Percentiles rank a stretch among this genome's conserved stretches.
Evolutionary conservation across 2,113 vertebrate species (phyloP).

Genomic region (Tyrannus savana): DNA sequence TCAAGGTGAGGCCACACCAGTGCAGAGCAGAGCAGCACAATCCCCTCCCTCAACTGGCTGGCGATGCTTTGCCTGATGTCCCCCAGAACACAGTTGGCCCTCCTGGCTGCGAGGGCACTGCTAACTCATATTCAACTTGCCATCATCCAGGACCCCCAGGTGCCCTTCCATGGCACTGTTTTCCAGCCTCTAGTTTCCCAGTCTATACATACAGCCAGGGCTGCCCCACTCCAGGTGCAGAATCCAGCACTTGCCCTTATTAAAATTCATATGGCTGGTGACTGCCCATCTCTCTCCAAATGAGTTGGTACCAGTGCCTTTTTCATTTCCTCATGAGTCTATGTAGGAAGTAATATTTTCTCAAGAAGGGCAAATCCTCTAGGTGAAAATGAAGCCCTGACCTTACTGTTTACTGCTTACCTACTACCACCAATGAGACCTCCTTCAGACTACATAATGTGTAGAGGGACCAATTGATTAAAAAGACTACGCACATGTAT

Average conservation of each 20-base stretch:
- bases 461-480: background rate
- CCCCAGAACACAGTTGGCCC: background rate
- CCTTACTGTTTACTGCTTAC: background rate
- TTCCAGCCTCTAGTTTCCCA: background rate
- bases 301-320: background rate
- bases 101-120: background rate
- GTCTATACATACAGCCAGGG: background rate
- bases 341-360: background rate
- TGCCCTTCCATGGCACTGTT: accelerated
- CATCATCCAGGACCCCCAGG: accelerated
- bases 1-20: accelerated
- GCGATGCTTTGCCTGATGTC: accelerated
- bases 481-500: background rate
- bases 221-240: background rate
- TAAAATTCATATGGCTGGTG: background rate
- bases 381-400: background rate
- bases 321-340: background rate
- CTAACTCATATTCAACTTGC: accelerated
- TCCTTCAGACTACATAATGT: background rate
- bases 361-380: background rate
- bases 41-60: background rate
- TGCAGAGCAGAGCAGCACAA: background rate
- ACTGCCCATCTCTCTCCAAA: background rate
- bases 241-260: background rate
- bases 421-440: background rate